Base-by-base conservation (phyloP, 1,140 invertebrate genomes). In the Diuraphis noxia region DNA sequence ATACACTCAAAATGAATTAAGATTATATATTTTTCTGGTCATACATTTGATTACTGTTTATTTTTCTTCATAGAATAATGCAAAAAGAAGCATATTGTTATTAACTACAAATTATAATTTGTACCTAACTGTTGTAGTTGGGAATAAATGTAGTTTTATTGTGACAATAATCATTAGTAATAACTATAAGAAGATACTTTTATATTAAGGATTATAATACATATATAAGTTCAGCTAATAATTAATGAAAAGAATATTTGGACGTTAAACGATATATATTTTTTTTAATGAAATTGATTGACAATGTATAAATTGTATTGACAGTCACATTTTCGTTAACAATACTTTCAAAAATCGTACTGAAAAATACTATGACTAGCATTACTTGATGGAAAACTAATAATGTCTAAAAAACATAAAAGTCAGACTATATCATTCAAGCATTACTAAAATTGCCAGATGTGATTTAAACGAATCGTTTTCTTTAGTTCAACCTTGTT, bases 371-470 rank as follows among this genome's bases (percentile, higher is more conserved):
- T 5, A 25, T 25, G 34, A 52, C 7, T 86, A 86, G 43, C 21
- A 86, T 86, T 86, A 86, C 85, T 52, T 86, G 85, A 86, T 86
- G 38, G 4, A 89, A 89, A 89, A 52, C 23, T 38, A 36, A 52
- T 86, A 34, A 52, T 86, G 46, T 38, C 34, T 49, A 36, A 52
- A 49, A 86, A 38, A 86, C 46, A 52, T 86, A 86, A 86, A 52
- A 38, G 19, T 86, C 46, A 25, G 38, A 52, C 34, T 52, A 86
- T 52, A 36, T 38, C 85, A 38, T 46, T 43, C 30, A 41, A 89
- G 30, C 38, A 77, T 43, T 89, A 77, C 40, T 63, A 46, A 77
- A 41, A 77, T 41, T 41, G 21, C 56, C 56, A 77, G 72, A 43
- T 46, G 88, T 79, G 56, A 77, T 41, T 46, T 86, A 86, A 86